Evolutionary conservation across 2,888 invertebrate genomes (phyloP).

Genomic region (Allygus modestus): DNA sequence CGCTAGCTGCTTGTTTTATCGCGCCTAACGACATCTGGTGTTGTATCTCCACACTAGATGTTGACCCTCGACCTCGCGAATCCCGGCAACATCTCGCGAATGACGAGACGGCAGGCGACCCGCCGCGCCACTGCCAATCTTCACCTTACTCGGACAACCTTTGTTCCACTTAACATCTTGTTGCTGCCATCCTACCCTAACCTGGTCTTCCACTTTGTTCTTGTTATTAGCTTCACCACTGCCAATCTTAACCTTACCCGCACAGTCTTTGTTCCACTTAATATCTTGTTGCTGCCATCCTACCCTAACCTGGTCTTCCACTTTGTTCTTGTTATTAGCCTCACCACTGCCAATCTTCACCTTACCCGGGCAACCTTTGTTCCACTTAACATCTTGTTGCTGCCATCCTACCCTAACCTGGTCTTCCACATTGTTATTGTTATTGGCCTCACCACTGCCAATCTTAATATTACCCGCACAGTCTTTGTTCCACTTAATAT

Average conservation of each 20-base stretch:
- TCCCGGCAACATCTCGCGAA: too few relatives aligned
- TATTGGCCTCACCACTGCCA: too few relatives aligned
- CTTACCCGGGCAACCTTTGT: too few relatives aligned
- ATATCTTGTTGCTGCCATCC: background rate
- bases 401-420: too few relatives aligned
- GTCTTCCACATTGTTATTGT: too few relatives aligned
- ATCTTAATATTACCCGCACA: too few relatives aligned
- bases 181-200: too few relatives aligned
- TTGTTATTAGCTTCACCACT: background rate
- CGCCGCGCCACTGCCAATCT: background rate
- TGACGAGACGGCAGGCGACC: too few relatives aligned
- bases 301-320: background rate
- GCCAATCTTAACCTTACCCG: background rate
- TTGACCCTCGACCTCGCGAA: constrained; percentile 33
- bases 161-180: background rate
- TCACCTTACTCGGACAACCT: background rate
- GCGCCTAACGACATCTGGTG: constrained; percentile 23
- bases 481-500: too few relatives aligned
- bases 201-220: constrained; percentile 15
- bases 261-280: constrained; percentile 9
- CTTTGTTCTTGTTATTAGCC: constrained; percentile 21
- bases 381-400: too few relatives aligned
- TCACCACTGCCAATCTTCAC: too few relatives aligned
- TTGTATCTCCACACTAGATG: constrained; percentile 18
- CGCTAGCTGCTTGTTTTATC: constrained; percentile 29